These are phyloP conservation scores for Babyrousa celebensis DNA, from an alignment of 2,797 vertebrate genomes.

Conservation along the genomic window DNA sequence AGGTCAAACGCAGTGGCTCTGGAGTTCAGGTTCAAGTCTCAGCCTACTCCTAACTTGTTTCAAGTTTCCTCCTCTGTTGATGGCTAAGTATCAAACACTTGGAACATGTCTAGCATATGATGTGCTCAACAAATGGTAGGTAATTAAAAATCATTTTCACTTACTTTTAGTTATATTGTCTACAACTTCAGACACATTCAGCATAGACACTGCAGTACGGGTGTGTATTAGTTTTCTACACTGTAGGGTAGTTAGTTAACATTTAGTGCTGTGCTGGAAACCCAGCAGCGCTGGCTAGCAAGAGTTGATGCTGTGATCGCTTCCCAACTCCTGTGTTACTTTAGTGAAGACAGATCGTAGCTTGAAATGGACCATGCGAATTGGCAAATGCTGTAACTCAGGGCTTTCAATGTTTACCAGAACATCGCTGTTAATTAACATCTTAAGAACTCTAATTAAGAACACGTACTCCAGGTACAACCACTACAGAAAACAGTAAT, in stretches of 20 bases:
- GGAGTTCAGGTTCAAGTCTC: background rate
- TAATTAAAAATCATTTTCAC: slow-evolving; percentile 66
- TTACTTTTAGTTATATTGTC: slow-evolving; percentile 36
- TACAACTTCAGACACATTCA: slow-evolving; percentile 54
- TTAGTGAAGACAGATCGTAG: background rate
- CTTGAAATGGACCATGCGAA: slow-evolving; percentile 45
- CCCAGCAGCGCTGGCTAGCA: background rate
- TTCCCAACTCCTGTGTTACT: slow-evolving; percentile 26
- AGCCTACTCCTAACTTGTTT: background rate
- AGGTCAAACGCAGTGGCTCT: background rate
- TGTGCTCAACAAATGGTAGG: background rate
- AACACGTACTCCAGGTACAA: background rate
- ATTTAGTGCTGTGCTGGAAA: background rate
- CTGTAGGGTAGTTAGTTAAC: background rate
- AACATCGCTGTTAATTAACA: slow-evolving; percentile 20
- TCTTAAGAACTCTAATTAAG: slow-evolving; percentile 50
- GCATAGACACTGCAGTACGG: background rate
- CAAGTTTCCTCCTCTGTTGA: background rate
- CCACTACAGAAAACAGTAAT: no score
- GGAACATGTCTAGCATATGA: slow-evolving; percentile 21
- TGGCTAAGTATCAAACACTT: slow-evolving; percentile 10
- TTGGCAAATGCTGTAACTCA: background rate
- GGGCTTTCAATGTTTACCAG: slow-evolving; percentile 57
- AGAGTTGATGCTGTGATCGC: background rate
- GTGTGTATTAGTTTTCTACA: background rate